Evolutionary conservation across 2,113 vertebrate genomes (phyloP), one percentile per base, ranked within the genome.

Genomic region (Fregata magnificens): DNA sequence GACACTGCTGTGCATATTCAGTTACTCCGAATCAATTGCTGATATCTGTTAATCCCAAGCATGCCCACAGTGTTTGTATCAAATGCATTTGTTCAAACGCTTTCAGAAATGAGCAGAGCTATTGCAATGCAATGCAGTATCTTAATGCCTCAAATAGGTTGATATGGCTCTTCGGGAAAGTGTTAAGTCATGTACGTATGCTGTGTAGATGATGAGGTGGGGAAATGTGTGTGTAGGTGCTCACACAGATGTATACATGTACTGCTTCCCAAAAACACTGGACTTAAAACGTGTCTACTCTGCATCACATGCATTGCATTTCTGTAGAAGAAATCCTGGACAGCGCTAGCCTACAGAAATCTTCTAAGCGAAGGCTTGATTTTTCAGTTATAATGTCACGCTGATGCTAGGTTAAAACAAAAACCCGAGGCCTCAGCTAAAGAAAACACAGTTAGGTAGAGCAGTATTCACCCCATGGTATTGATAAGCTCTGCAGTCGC

Each of bases 361-460:
- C 77, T 86, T 86, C 20, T 13, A 26, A 66, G 16, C 6, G 45
- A 82, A 87, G 36, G 19, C 34, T 79, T 84, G 50, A 10, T 50
- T 86, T 93, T 72, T 61, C n/a, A 76, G 34, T 55, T 69, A 17
- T 0, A 31, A 20, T 2, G 1, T 67, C 42, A 55, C 0, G 0
- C 16, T 38, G 20, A 19, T 80, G 49, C 52, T 73, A 49, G 21
- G 61, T 34, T 82, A 81, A 90, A 95, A 63, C 32, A 85, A 86
- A 86, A 87, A n/a, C 15, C 49, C 0, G 0, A 28, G 40, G 16
- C 36, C 31, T 65, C 13, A 2, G 49, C 69, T 92, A 25, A 59
- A 84, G 72, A 50, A 92, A 90, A 74, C 69, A 66, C 0, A 1
- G 22, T 47, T 69, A 45, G 36, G 36, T 79, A 49, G 71, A 21